Percentiles rank a stretch among this genome's conserved stretches.
phyloP scores from a whole-genome alignment of 2,888 invertebrate species.

The Metalampra italica region DNA sequence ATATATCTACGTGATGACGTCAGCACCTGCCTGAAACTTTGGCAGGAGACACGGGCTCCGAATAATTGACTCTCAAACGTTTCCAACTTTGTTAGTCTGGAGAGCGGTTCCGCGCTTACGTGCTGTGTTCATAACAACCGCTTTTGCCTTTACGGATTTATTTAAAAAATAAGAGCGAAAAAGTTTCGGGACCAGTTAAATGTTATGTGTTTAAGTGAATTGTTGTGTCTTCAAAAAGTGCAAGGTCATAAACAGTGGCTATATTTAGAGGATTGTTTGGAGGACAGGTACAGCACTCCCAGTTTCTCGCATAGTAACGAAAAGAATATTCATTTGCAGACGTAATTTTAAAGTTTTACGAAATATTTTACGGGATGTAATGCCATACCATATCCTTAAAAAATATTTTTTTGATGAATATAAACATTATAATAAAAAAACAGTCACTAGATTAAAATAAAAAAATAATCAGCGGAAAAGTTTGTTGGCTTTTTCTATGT shows the following conservation, averaged over 20 bases:
- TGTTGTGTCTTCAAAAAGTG: neutral
- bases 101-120: conserved; percentile 54
- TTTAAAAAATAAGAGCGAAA: neutral
- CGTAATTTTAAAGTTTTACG: too few species aligned
- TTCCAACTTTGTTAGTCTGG: conserved; percentile 69
- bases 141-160: conserved; percentile 13
- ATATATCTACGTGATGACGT: conserved; percentile 50
- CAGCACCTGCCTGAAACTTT: conserved; percentile 70
- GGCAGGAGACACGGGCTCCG: conserved; percentile 70
- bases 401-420: too few species aligned
- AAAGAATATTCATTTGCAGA: too few species aligned
- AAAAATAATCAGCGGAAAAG: too few species aligned
- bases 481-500: too few species aligned
- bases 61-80: conserved; percentile 68
- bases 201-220: neutral
- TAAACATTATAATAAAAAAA: too few species aligned
- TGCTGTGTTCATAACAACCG: conserved; percentile 34
- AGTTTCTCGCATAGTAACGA: too few species aligned
- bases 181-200: neutral
- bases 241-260: neutral
- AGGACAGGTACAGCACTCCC: too few species aligned
- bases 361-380: too few species aligned
- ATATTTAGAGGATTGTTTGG: too few species aligned
- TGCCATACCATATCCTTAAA: too few species aligned
- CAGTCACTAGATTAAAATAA: too few species aligned